A percentile compares a stretch with the other conserved stretches of the same genome.
Conservation (phyloP, 1,140 invertebrate species). For the Drosophila leontia region DNA sequence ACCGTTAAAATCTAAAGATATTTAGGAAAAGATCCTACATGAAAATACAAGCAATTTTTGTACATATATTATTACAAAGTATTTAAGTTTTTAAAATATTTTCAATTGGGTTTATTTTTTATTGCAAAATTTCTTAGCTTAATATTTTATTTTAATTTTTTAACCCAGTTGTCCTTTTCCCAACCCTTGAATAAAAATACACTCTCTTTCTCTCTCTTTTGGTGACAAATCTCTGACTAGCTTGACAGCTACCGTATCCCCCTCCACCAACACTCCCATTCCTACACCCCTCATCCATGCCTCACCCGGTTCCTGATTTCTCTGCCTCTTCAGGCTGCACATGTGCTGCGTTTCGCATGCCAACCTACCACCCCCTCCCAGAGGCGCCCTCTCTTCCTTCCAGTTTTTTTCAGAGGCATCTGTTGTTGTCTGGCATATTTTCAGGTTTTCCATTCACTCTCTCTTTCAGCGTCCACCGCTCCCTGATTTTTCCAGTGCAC, state of each 20-base stretch:
- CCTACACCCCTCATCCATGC: background rate
- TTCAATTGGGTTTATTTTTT: no score
- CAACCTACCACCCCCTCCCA: slow-evolving; percentile 24
- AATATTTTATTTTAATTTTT: background rate
- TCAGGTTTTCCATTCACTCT: slow-evolving; percentile 58
- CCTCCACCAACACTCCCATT: background rate
- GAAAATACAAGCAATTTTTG: no score
- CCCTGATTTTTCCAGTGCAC: slow-evolving; percentile 50
- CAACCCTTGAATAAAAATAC: slow-evolving; percentile 32
- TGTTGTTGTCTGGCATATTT: slow-evolving; percentile 63
- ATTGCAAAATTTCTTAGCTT: background rate
- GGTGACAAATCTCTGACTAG: slow-evolving; percentile 53
- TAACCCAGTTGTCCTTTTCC: slow-evolving; percentile 26
- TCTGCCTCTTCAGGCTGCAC: slow-evolving; percentile 42
- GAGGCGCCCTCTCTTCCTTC: background rate
- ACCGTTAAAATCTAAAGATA: no score
- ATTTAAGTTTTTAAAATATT: no score
- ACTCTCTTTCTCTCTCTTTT: slow-evolving; percentile 16
- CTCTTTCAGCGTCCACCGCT: slow-evolving; percentile 19
- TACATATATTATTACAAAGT: no score
- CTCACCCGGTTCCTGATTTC: slow-evolving; percentile 3
- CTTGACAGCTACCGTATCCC: slow-evolving; percentile 46
- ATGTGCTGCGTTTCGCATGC: slow-evolving; percentile 76
- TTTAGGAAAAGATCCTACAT: no score
- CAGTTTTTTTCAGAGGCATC: slow-evolving; percentile 39